Base-by-base conservation (phyloP, 1,140 invertebrate species). In the Drosophila pseudoananassae region DNA sequence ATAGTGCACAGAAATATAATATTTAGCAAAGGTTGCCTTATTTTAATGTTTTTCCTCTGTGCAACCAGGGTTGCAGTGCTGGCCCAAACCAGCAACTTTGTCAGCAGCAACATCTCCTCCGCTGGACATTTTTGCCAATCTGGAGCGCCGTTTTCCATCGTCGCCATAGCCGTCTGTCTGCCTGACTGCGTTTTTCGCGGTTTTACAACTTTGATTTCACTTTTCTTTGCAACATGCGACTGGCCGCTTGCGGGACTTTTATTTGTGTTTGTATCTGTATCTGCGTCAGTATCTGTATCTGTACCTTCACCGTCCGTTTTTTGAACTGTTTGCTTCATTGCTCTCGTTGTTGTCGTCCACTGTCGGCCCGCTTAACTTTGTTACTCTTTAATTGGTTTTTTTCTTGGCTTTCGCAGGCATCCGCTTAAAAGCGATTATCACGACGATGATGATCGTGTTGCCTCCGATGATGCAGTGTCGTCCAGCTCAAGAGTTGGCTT, bases 141-240 rank as follows among this genome's bases (percentile, higher is more conserved):
- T 88, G 76, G 84, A 89, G 84, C 84, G 84, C 46, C 46, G 66
- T 71, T 72, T 72, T 57, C 51, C 57, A 76, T 36, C 70, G 80
- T 70, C 66, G 63, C 74, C 51, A 60, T 76, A 74, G 57, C 38
- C 12, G 74, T 57, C 68, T 87, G 82, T 66, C 83, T 88, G 83
- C 51, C 83, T 87, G 78, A 88, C 83, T 87, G 83, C 83, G 83
- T 87, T 87, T 87, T 87, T 88, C 83, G 83, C 83, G 83, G 84
- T 88, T 88, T 88, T 88, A 88, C 83, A 88, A 88, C 83, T 88
- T 90, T 88, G 84, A 88, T 88, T 88, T 88, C 78, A 90, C 87
- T 90, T 90, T 90, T 90, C 85, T 90, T 76, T 87, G 78, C 78
- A 83, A 88, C 83, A 88, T 87, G 83, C 83, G 78, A 87, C 70